Evolutionary conservation across 2,888 invertebrate genomes (phyloP), one percentile per base, ranked within the genome.

Genomic region (Branchipolynoe longqiensis): DNA sequence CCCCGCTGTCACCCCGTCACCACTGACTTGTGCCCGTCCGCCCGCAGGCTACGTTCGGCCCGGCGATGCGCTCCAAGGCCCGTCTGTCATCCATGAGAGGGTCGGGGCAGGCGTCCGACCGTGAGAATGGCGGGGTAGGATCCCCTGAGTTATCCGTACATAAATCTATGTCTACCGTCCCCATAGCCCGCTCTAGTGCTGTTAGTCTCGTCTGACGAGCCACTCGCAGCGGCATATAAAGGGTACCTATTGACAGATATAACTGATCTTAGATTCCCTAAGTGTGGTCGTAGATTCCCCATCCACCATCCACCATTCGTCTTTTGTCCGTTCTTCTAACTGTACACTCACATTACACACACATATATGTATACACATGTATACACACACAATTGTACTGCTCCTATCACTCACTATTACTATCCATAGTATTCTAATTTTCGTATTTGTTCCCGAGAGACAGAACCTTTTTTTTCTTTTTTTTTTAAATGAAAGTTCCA

Each of bases 161-260:
- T 82, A 59, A 85, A 38, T 83, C 88, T 74, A 86, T 85, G 84
- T 88, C 87, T 73, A 88, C 89, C 59, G 88, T 89, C 56, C 88
- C 88, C 41, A 88, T 89, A 31, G 87, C 87, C 58, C 69, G 88
- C n/a, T 88, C 88, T 78, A 89, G 89, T 73, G 89, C 88, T n/a
- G 87, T 89, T 73, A 87, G 87, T 83, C 88, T 89, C 81, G 89
- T 89, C 84, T 89, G 73, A 86, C 56, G 62, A 69, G 84, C 40
- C 36, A 78, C 31, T 78, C 48, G 54, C 78, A 78, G 78, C 48
- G 48, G 62, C 84, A 38, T 73, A 73, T 73, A 64, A 84, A 84
- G 84, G 84, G 84, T 84, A 84, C 84, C 84, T 84, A 84, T 84
- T 64, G 62, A 69, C 36, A 38, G 64, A 84, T 69, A 78, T 78